A percentile compares a stretch with the other conserved stretches of the same genome.
Conservation (phyloP, 1,140 invertebrate species). For the Lasaia peninsularis region DNA sequence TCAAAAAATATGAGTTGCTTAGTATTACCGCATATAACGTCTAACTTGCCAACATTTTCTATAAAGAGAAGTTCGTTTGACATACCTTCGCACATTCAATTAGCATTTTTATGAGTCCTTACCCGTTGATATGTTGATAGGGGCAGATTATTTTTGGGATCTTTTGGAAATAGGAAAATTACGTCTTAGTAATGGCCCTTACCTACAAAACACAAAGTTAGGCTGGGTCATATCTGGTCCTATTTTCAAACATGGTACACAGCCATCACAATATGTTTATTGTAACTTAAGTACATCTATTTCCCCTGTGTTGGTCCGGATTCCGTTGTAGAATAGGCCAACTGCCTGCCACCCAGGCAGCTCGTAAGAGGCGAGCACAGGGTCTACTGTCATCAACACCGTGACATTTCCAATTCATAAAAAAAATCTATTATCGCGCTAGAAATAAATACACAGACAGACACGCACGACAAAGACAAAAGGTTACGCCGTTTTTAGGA, state of each 20-base stretch:
- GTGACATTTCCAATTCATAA: too few relatives aligned
- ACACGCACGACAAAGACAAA: slow-evolving; percentile 15
- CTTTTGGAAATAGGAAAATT: slow-evolving; percentile 12
- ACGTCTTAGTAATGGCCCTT: slow-evolving; percentile 2
- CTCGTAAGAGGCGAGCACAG: too few relatives aligned
- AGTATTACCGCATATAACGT: slow-evolving; percentile 16
- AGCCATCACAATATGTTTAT: neutral
- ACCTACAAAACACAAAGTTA: slow-evolving; percentile 12
- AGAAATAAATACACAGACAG: too few relatives aligned
- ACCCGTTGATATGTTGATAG: slow-evolving; percentile 12
- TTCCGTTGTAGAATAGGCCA: too few relatives aligned
- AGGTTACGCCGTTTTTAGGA: slow-evolving; percentile 23
- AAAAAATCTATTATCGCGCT: too few relatives aligned
- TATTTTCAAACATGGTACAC: neutral
- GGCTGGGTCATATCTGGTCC: slow-evolving; percentile 18
- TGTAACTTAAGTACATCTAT: slow-evolving; percentile 4
- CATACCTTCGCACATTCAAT: slow-evolving; percentile 11
- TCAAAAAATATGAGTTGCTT: too few relatives aligned
- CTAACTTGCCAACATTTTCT: slow-evolving; percentile 1
- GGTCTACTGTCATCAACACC: too few relatives aligned
- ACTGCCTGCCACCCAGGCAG: too few relatives aligned
- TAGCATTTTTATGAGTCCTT: slow-evolving; percentile 15
- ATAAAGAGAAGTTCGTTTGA: neutral
- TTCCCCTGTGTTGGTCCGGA: too few relatives aligned
- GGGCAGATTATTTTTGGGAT: slow-evolving; percentile 15